Evolutionary conservation across 2,797 vertebrate species (phyloP), one percentile per base, ranked within the genome.

Genomic region (Spinibarbus caldwelli): DNA sequence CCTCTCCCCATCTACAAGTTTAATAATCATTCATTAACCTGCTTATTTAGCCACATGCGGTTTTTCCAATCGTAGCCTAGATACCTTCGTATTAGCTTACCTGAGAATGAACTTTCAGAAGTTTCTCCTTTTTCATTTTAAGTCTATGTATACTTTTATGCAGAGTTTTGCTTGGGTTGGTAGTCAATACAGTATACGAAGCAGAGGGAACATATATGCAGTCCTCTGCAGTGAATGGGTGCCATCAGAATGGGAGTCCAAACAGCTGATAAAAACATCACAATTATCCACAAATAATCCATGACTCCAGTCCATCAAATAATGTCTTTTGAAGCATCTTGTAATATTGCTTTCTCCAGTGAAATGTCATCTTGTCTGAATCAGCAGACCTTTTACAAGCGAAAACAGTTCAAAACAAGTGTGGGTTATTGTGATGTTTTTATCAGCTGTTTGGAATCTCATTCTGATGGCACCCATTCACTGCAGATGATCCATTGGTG

Each of bases 1-100:
- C 52, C 67, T 71, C 49, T 79, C 67, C 54, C 72, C 72, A 73
- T 62, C 78, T 64, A 14, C 79, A 77, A 80, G 81, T 86, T 82
- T 78, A 64, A 72, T 88, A 88, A 89, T 89, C 70, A 78, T 85
- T 80, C 84, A 80, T 88, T 89, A 88, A 52, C 64, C 80, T 80
- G 80, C 66, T 88, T 87, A 86, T 88, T 89, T 86, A 86, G 62
- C 87, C 88, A 85, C 87, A 75, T 86, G 87, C 23, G 70, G 85
- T 72, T 86, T 86, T 88, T 66, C 52, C 52, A 45, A 88, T 73
- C 4, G n/a, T 83, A 67, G 68, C 82, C 88, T 68, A 52, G 67
- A 73, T 78, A 81, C 68, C 82, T 80, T 41, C 17, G 49, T 49
- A 62, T 79, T 59, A 45, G 38, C 66, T 78, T 73, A 15, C 29